phyloP scores from a whole-genome alignment of 2,113 vertebrate species.

The Pardalotus punctatus region DNA sequence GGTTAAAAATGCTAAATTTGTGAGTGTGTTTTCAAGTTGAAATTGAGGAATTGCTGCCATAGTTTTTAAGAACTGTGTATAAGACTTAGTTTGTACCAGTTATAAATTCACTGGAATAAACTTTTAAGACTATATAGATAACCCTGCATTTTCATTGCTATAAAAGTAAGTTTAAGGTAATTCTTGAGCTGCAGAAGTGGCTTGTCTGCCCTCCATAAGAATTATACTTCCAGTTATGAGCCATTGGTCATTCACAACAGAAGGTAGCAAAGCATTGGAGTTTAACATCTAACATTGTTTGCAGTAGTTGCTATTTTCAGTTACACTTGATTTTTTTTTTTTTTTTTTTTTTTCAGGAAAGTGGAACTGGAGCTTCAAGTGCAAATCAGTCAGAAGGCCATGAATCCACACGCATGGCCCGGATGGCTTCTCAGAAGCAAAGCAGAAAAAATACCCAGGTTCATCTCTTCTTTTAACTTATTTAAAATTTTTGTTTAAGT shows the following conservation, averaged over 20 bases:
- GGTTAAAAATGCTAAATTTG: not conserved
- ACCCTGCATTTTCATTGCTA: not conserved
- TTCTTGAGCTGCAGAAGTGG: not conserved
- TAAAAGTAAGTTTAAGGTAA: not conserved
- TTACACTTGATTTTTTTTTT: not conserved
- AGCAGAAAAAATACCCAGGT: conserved; percentile 88
- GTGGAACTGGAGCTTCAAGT: conserved; percentile 87
- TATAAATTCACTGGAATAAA: not conserved
- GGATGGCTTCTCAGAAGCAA: conserved; percentile 81
- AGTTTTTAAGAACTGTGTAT: not conserved
- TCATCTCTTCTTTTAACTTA: not conserved
- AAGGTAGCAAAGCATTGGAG: not conserved
- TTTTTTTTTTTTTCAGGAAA: conserved; percentile 75
- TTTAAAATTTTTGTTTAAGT: not conserved
- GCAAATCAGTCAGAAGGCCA: conserved; percentile 93
- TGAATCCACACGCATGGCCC: conserved; percentile 84
- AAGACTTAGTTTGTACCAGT: not conserved
- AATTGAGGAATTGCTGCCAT: not conserved
- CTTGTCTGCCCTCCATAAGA: not conserved
- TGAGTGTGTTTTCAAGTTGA: not conserved
- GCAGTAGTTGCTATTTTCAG: not conserved
- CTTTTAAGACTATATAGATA: not conserved
- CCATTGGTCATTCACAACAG: not conserved
- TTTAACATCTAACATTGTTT: not conserved
- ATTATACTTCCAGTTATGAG: not conserved